Percentiles rank a stretch among this genome's conserved stretches.
These are phyloP conservation scores for Acleris laterana DNA, from an alignment of 2,888 invertebrate species.

Conservation along the genomic window DNA sequence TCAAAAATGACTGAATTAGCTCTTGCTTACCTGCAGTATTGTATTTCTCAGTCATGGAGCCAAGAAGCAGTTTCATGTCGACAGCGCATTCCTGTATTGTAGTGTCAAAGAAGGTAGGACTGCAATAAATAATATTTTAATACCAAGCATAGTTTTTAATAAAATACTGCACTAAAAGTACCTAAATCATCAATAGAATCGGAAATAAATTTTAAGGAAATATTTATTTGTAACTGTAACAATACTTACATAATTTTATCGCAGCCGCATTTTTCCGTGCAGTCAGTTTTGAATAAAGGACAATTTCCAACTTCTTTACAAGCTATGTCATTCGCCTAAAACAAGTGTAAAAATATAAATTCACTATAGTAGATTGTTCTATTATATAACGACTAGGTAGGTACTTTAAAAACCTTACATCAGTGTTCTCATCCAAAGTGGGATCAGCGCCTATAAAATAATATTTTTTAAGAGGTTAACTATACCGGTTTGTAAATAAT, in stretches of 20 bases:
- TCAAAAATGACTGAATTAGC: background rate
- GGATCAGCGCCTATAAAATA: background rate
- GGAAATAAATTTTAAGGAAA: too few relatives aligned
- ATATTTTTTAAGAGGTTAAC: too few relatives aligned
- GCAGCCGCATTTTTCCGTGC: slow-evolving; percentile 24
- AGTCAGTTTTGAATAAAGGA: slow-evolving; percentile 5
- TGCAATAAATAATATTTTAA: slow-evolving; percentile 8
- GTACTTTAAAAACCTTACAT: background rate
- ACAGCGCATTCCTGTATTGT: slow-evolving; percentile 8
- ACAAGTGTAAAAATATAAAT: background rate
- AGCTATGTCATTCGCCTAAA: background rate
- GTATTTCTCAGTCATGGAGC: slow-evolving; percentile 21
- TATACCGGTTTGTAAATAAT: too few relatives aligned
- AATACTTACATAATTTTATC: slow-evolving; percentile 23
- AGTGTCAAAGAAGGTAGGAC: slow-evolving; percentile 16
- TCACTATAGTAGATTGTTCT: background rate
- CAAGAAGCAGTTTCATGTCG: slow-evolving; percentile 12
- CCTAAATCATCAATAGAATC: too few relatives aligned
- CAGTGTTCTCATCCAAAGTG: background rate
- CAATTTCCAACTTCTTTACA: slow-evolving; percentile 27
- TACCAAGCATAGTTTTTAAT: background rate
- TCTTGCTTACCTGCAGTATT: slow-evolving; percentile 25
- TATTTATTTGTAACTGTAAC: background rate
- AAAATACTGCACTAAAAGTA: too few relatives aligned
- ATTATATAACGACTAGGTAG: background rate